Percentiles rank a stretch among this genome's conserved stretches.
These are phyloP conservation scores for Drosophila nigrodunni DNA, from an alignment of 1,140 invertebrate species.

Conservation along the genomic window DNA sequence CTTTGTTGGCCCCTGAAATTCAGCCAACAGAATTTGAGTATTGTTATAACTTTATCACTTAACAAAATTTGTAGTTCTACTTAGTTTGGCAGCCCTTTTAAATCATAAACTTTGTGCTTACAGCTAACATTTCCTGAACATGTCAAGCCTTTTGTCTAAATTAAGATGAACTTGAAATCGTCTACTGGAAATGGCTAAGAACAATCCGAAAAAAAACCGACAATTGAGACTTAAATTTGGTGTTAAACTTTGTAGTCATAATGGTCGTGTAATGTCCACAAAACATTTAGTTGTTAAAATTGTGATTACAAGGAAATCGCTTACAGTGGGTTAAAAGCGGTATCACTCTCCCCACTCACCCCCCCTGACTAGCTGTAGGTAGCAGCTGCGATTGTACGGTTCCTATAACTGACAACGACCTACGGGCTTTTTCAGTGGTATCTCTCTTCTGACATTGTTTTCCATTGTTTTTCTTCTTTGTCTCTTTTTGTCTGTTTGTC, in stretches of 20 bases:
- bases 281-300: slow-evolving; percentile 70
- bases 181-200: slow-evolving; percentile 35
- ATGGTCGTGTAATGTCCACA: slow-evolving; percentile 42
- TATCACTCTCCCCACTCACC: too few relatives aligned
- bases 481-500: slow-evolving; percentile 40
- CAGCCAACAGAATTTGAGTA: too few relatives aligned
- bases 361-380: not conserved
- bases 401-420: not conserved
- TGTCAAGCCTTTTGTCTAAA: slow-evolving; percentile 30
- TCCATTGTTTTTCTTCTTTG: slow-evolving; percentile 28
- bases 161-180: slow-evolving; percentile 28
- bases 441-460: slow-evolving; percentile 26
- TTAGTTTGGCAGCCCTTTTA: too few relatives aligned
- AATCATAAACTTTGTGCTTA: not conserved
- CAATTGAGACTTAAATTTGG: slow-evolving; percentile 6
- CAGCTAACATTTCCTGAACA: slow-evolving; percentile 59
- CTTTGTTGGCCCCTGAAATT: too few relatives aligned
- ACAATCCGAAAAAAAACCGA: not conserved
- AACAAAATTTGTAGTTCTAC: too few relatives aligned
- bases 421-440: slow-evolving; percentile 12
- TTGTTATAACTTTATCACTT: too few relatives aligned
- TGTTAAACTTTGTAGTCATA: slow-evolving; percentile 45
- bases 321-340: slow-evolving; percentile 45
- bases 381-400: not conserved
- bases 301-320: slow-evolving; percentile 73